A percentile compares a stretch with the other conserved stretches of the same genome.
Conservation (phyloP, 2,888 invertebrate genomes). For the Cancer borealis region DNA sequence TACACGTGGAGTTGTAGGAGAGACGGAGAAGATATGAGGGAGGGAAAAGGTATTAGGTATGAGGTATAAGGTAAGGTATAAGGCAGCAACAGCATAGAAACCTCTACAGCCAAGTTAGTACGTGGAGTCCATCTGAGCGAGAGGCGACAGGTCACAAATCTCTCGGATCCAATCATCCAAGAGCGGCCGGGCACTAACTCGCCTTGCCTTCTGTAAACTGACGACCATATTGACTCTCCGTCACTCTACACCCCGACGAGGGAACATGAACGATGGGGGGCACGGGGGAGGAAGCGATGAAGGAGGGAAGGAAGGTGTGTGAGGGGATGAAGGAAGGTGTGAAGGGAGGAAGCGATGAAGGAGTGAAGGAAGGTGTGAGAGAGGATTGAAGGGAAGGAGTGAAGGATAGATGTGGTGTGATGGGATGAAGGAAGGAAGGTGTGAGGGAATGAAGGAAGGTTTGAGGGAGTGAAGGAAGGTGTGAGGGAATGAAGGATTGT, state of each 20-base stretch:
- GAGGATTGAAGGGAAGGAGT: background rate
- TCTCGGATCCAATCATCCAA: conserved; percentile 15
- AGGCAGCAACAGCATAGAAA: background rate
- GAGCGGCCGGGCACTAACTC: conserved; percentile 17
- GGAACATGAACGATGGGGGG: conserved; percentile 1
- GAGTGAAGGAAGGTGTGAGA: background rate
- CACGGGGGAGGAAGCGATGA: background rate
- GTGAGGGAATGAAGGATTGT: too few relatives aligned
- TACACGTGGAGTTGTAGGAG: background rate
- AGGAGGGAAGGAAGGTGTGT: background rate
- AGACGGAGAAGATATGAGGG: background rate
- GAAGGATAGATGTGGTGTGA: background rate
- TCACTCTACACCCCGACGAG: background rate
- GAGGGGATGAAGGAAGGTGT: background rate
- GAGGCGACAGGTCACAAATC: conserved; percentile 24
- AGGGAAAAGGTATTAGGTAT: background rate
- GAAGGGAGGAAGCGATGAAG: background rate
- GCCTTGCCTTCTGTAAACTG: conserved; percentile 13
- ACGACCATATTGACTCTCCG: conserved; percentile 26
- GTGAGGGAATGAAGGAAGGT: background rate
- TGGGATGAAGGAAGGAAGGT: background rate
- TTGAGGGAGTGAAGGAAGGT: too few relatives aligned
- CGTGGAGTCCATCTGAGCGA: background rate
- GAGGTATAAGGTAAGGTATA: background rate
- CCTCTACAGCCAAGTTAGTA: background rate